Base-by-base conservation (phyloP, 1,140 invertebrate genomes). In the Anthonomus grandis region DNA sequence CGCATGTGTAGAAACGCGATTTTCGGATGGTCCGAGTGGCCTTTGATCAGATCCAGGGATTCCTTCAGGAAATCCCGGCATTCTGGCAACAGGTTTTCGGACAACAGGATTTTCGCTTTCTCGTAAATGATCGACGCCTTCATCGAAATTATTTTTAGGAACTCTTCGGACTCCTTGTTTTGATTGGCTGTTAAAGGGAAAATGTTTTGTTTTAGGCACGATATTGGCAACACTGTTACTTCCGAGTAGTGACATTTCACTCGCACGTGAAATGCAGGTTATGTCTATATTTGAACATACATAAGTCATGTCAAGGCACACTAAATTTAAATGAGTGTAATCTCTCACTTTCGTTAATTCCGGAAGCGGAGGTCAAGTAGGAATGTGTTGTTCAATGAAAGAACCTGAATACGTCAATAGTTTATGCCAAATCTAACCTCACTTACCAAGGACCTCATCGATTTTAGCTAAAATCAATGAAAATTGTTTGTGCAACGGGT, bases 1-100 rank as follows among this genome's bases (percentile, higher is more conserved):
- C 85, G 22, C 92, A 97, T 73, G 92, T 93, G 68, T 81, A 86
- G 49, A 56, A 68, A 71, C 10, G 49, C 54, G 8, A 71, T 55
- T 23, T 62, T 56, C 5, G 63, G 57, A 46, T 71, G 46, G 9
- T 65, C 45, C 1, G 50, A 58, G 44, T 62, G 47, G 12, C 62
- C 61, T 23, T 57, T 50, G 23, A 71, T 64, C 0, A 68, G 13
- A n/a, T 57, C 49, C 17, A 70, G 39, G 22, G 63, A 48, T 13
- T 60, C 59, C 50, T 68, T 56, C 19, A 71, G 46, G 3, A 55
- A 38, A 10, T 49, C 47, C 45, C 64, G 57, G 12, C 60, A 55
- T 39, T 57, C 52, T 1, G 8, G 8, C 13, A 59, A 41, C 2
- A 58, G 27, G 4, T 66, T 64, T 9, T 48, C 48, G 8, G 23